Base-by-base conservation (phyloP, 2,888 invertebrate genomes). In the Rhyacophila evoluta region DNA sequence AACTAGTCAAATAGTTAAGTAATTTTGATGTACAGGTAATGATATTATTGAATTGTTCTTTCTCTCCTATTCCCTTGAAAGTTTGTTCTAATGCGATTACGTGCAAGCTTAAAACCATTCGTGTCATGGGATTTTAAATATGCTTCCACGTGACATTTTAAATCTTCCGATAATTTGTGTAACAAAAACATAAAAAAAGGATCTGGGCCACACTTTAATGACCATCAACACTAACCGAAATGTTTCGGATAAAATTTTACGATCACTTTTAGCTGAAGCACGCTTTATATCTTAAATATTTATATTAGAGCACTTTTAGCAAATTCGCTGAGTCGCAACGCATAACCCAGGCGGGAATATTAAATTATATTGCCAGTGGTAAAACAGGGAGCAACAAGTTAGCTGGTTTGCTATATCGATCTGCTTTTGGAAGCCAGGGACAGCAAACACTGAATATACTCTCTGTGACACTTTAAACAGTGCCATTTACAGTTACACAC, bases 241-340 rank as follows among this genome's bases (percentile, higher is more conserved):
- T 72, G 33, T 36, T 72, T 37, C 36, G 27, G 72, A 72, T 77
- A 41, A 78, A 78, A 78, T 78, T 78, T 78, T 74, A 78, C 72
- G 72, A 77, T 29, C 41, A 55, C 19, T 72, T 69, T 74, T 25
- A 10, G 69, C 73, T 73, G 39, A 72, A 74, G 15, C 28, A 10
- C 73, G 77, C 73, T 76, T 73, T 73, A 36, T 15, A 15, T 38
- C 38, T 77, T 72, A 38, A 77, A 77, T 78, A 74, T 78, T 78
- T 78, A 78, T 74, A 78, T 39, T 74, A 38, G 67, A 55, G 29
- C 11, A 19, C 33, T 39, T 38, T 38, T 29, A 28, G 39, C 70
- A 29, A 37, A 27, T 36, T 38, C 19, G 72, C 72, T 72, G 72
- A 72, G 25, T 55, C 72, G 19, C 41, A 11, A 19, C 73, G n/a